Percentiles rank a stretch among this genome's conserved stretches.
These are phyloP conservation scores for Sebastiscus tertius DNA, from an alignment of 2,797 vertebrate genomes.

Conservation along the genomic window DNA sequence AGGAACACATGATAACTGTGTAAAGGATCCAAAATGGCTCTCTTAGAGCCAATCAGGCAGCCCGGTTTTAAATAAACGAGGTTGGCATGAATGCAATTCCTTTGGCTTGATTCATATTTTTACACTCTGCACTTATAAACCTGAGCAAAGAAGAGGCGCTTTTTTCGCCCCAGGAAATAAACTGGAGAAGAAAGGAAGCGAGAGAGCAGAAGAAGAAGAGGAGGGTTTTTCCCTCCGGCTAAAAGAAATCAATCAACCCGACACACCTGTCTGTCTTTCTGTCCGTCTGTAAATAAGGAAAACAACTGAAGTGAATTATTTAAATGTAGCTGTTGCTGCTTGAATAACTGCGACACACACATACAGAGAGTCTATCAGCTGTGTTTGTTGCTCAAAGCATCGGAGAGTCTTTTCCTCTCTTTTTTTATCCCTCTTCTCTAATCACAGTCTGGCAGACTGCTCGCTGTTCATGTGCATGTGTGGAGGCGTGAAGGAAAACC, in stretches of 20 bases:
- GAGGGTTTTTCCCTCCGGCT: conserved; percentile 21
- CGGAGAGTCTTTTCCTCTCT: conserved; percentile 21
- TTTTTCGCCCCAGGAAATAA: conserved; percentile 8
- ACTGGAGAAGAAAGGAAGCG: neutral
- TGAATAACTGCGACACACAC: neutral
- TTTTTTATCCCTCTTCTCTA: conserved; percentile 49
- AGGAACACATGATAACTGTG: neutral
- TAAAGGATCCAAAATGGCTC: conserved; percentile 4
- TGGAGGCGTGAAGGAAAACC: conserved; percentile 29
- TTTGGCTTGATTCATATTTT: conserved; percentile 3
- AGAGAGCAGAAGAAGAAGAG: neutral
- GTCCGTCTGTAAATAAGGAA: conserved; percentile 2
- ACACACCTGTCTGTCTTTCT: conserved; percentile 42
- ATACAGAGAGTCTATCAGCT: conserved; percentile 28
- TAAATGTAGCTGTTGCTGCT: conserved; percentile 21
- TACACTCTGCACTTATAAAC: neutral
- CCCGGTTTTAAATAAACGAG: neutral
- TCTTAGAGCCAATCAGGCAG: neutral
- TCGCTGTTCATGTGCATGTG: neutral
- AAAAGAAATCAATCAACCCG: conserved; percentile 48
- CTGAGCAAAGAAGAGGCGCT: neutral
- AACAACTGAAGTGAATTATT: conserved; percentile 43
- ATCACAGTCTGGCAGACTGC: conserved; percentile 69
- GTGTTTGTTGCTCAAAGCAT: conserved; percentile 56
- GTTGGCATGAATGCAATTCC: neutral